phyloP scores from a whole-genome alignment of 2,113 vertebrate species.

The Neogale vison region DNA sequence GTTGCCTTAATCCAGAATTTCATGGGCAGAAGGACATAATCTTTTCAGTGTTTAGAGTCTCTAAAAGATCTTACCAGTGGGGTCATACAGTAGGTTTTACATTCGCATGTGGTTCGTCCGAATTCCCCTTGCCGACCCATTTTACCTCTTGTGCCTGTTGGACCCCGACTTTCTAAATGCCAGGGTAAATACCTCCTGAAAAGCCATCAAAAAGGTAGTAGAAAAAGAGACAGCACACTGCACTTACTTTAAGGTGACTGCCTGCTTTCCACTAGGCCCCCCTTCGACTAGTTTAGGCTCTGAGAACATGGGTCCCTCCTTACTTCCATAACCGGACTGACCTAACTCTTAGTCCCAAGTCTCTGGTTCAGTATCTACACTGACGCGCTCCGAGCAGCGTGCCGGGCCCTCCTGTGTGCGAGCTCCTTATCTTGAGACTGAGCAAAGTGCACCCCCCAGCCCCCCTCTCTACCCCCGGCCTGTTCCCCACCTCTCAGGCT shows the following conservation, averaged over 20 bases:
- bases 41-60: not conserved
- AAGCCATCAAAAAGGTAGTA: not conserved
- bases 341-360: not conserved
- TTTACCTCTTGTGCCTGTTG: not conserved
- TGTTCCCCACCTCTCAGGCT: constrained; percentile 49
- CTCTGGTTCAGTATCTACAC: not conserved
- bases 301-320: not conserved
- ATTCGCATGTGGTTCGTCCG: not conserved
- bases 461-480: too few relatives aligned
- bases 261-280: not conserved
- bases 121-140: not conserved
- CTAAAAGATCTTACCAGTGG: not conserved
- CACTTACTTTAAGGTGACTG: not conserved
- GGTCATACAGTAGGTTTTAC: not conserved
- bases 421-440: constrained; percentile 3
- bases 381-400: rapidly evolving
- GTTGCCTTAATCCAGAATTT: constrained; percentile 47
- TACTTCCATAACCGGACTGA: not conserved
- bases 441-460: constrained; percentile 1
- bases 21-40: not conserved
- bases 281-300: not conserved
- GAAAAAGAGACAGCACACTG: not conserved
- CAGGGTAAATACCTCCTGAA: not conserved
- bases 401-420: not conserved
- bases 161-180: not conserved